Conservation (phyloP, 1,140 invertebrate genomes). For the Trachymyrmex septentrionalis region DNA sequence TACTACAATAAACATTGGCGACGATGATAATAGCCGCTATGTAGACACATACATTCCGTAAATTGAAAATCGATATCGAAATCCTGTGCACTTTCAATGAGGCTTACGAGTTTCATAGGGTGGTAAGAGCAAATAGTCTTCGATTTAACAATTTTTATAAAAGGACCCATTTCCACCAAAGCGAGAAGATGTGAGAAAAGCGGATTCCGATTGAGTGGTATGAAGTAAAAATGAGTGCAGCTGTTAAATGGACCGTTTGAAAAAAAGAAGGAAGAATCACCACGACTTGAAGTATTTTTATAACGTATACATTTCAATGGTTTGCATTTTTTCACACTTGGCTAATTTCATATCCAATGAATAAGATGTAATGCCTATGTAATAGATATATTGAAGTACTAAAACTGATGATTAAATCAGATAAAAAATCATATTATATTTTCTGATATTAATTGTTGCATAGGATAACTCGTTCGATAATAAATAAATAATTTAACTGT, state of each 20-base stretch:
- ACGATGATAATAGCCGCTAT: conserved; percentile 53
- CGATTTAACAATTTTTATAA: conserved; percentile 63
- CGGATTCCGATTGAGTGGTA: conserved; percentile 42
- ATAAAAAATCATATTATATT: not conserved
- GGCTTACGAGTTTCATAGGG: conserved; percentile 55
- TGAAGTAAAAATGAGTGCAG: conserved; percentile 19
- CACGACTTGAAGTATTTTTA: conserved; percentile 8
- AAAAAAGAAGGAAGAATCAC: conserved; percentile 15
- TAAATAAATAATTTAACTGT: not conserved
- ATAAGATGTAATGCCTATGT: not conserved
- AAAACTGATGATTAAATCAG: not conserved
- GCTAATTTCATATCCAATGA: conserved; percentile 1
- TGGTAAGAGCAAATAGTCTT: conserved; percentile 56
- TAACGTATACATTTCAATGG: conserved; percentile 10
- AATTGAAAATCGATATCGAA: conserved; percentile 63
- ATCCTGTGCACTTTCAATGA: conserved; percentile 52
- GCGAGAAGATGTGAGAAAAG: conserved; percentile 44
- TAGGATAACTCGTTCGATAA: not conserved
- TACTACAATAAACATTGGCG: conserved; percentile 58
- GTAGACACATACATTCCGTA: conserved; percentile 56
- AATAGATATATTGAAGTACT: not conserved
- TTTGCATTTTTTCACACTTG: conserved; percentile 31
- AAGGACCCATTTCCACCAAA: conserved; percentile 17
- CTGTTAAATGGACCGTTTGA: conserved; percentile 45
- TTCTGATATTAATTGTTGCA: not conserved